Evolutionary conservation across 2,888 invertebrate genomes (phyloP).

Genomic region (Mythimna lalbum): DNA sequence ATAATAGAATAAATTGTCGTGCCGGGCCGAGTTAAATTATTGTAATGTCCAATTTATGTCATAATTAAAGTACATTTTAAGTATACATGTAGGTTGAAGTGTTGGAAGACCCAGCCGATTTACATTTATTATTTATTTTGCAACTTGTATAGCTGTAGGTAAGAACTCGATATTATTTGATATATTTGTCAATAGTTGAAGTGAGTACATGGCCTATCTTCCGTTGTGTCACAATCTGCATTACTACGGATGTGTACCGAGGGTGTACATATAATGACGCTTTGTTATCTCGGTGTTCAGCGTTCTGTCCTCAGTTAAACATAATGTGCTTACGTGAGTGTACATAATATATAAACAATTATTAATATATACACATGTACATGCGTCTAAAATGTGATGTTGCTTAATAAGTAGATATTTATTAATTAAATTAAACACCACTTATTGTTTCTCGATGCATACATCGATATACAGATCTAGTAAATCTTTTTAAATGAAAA

Average conservation of each 20-base stretch:
- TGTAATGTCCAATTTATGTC: slow-evolving; percentile 30
- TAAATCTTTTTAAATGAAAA: slow-evolving; percentile 28
- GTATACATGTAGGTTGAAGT: slow-evolving; percentile 21
- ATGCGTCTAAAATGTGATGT: slow-evolving; percentile 57
- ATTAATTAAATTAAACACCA: slow-evolving; percentile 39
- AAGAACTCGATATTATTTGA: slow-evolving; percentile 33
- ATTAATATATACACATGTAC: slow-evolving; percentile 47
- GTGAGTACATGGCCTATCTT: slow-evolving; percentile 38
- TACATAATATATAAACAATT: slow-evolving; percentile 43
- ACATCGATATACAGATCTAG: slow-evolving; percentile 34
- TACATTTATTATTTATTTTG: slow-evolving; percentile 40
- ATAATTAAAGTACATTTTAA: slow-evolving; percentile 32
- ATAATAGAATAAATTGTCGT: slow-evolving; percentile 16
- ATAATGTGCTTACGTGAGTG: slow-evolving; percentile 41
- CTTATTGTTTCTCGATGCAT: slow-evolving; percentile 38
- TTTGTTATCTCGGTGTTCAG: slow-evolving; percentile 31
- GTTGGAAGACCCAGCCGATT: slow-evolving; percentile 40
- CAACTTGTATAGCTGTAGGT: slow-evolving; percentile 30
- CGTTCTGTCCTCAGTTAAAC: slow-evolving; percentile 32
- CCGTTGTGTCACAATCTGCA: slow-evolving; percentile 25
- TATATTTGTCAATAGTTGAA: slow-evolving; percentile 34
- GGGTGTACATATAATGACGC: slow-evolving; percentile 38
- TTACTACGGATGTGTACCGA: slow-evolving; percentile 8
- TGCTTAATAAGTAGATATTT: slow-evolving; percentile 56
- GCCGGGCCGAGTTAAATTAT: slow-evolving; percentile 26